Percentiles rank a stretch among this genome's conserved stretches.
These are phyloP conservation scores for Chymomyza procnemis DNA, from an alignment of 2,888 invertebrate genomes.

Conservation along the genomic window DNA sequence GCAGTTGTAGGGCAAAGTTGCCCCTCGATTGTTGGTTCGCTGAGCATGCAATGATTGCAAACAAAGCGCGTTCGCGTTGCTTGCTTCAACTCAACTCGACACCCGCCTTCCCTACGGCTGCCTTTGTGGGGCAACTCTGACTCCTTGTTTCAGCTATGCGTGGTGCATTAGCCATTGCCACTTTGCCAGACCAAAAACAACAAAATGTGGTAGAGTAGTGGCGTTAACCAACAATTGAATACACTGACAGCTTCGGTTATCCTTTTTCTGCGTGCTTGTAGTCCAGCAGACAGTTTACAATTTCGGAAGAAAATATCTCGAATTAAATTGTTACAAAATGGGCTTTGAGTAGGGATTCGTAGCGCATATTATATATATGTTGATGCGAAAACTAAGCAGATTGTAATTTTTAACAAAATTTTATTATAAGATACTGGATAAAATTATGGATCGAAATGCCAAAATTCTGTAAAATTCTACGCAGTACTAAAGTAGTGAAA, in stretches of 20 bases:
- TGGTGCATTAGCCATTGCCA: constrained; percentile 52
- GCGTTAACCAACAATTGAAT: neutral
- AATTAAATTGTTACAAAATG: too few species aligned
- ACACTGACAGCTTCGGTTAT: neutral
- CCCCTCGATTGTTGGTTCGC: neutral
- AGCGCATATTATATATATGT: too few species aligned
- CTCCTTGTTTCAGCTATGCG: constrained; percentile 34
- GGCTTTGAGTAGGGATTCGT: too few species aligned
- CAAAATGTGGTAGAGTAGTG: neutral
- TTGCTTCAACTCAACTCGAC: neutral
- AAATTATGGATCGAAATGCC: too few species aligned
- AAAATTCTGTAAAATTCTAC: too few species aligned
- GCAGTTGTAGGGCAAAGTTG: neutral
- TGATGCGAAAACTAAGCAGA: too few species aligned
- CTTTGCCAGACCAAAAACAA: neutral
- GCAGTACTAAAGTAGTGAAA: too few species aligned
- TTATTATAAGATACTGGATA: too few species aligned
- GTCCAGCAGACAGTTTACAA: too few species aligned
- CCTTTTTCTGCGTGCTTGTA: neutral
- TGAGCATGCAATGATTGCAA: constrained; percentile 46
- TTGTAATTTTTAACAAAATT: too few species aligned
- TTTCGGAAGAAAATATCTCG: too few species aligned
- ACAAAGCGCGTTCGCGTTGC: constrained; percentile 34
- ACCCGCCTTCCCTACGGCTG: neutral
- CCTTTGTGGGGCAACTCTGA: constrained; percentile 7